Evolutionary conservation across 2,888 invertebrate genomes (phyloP).

Genomic region (Hipparchia sbordonii): DNA sequence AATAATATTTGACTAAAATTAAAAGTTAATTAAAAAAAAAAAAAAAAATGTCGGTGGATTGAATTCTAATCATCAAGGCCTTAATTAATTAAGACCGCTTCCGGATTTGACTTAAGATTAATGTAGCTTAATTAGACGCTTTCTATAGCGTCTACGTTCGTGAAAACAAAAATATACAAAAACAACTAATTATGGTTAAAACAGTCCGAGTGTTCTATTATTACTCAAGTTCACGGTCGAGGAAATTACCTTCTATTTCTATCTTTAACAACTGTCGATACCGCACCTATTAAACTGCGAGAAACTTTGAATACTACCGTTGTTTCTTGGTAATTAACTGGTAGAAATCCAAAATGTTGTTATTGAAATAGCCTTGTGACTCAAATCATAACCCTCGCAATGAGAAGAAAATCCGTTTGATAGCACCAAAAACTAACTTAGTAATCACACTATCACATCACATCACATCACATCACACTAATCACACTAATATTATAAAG

Average conservation of each 20-base stretch:
- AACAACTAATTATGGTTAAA: not conserved
- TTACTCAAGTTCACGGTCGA: slow-evolving; percentile 2
- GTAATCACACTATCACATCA: too few species aligned
- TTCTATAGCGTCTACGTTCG: not conserved
- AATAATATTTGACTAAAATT: too few species aligned
- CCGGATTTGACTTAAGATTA: not conserved
- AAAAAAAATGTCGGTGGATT: too few species aligned
- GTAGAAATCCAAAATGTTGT: too few species aligned
- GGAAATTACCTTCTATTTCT: slow-evolving; percentile 15
- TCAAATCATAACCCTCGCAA: too few species aligned
- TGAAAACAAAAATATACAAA: not conserved
- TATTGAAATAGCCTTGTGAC: too few species aligned
- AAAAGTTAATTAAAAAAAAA: too few species aligned
- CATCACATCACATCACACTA: too few species aligned
- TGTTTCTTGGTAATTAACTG: too few species aligned
- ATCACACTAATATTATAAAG: too few species aligned
- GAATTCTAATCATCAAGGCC: not conserved
- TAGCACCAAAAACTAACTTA: too few species aligned
- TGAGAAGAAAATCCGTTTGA: too few species aligned
- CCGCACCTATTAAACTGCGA: not conserved
- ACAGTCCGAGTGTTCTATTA: not conserved
- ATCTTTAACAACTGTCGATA: slow-evolving; percentile 8
- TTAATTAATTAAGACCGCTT: not conserved
- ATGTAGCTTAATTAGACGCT: not conserved
- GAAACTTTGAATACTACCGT: not conserved